Percentiles rank a stretch among this genome's conserved stretches.
These are phyloP conservation scores for Drosophila sproati DNA, from an alignment of 1,140 invertebrate species.

Conservation along the genomic window DNA sequence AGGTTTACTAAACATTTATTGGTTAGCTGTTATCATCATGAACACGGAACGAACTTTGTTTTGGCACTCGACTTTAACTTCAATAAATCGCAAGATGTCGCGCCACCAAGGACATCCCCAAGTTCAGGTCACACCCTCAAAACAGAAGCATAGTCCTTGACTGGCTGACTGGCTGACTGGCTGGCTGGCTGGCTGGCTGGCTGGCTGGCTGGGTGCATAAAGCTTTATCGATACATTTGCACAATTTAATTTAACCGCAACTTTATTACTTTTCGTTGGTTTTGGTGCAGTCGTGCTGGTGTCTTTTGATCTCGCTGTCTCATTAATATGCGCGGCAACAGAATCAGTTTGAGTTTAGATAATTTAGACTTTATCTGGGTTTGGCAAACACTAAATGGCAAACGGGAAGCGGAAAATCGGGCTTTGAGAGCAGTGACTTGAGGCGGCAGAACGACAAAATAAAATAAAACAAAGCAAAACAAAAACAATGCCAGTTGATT, in stretches of 20 bases:
- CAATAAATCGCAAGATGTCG: slow-evolving; percentile 22
- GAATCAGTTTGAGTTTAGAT: slow-evolving; percentile 79
- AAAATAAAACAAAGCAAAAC: slow-evolving; percentile 42
- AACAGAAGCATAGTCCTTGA: neutral
- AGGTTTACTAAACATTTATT: neutral
- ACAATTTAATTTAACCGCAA: slow-evolving; percentile 82
- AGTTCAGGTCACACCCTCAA: neutral
- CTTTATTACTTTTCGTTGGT: slow-evolving; percentile 73
- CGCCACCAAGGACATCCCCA: neutral
- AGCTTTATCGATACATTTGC: slow-evolving; percentile 77
- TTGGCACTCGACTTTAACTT: slow-evolving; percentile 3
- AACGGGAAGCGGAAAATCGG: neutral
- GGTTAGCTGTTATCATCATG: neutral
- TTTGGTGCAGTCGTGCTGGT: slow-evolving; percentile 58
- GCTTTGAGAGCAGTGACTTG: slow-evolving; percentile 1
- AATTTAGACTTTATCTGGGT: slow-evolving; percentile 71
- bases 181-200: no score
- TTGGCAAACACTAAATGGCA: slow-evolving; percentile 28
- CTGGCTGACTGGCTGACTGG: no score
- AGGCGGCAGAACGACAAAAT: slow-evolving; percentile 21
- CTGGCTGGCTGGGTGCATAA: slow-evolving; percentile 42
- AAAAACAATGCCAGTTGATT: slow-evolving; percentile 75
- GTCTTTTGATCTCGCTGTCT: slow-evolving; percentile 63
- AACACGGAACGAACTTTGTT: neutral
- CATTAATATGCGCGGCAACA: slow-evolving; percentile 75